Percentiles rank a stretch among this genome's conserved stretches.
Evolutionary conservation across 2,113 vertebrate species (phyloP).

Genomic region (Phyllostomus discolor): DNA sequence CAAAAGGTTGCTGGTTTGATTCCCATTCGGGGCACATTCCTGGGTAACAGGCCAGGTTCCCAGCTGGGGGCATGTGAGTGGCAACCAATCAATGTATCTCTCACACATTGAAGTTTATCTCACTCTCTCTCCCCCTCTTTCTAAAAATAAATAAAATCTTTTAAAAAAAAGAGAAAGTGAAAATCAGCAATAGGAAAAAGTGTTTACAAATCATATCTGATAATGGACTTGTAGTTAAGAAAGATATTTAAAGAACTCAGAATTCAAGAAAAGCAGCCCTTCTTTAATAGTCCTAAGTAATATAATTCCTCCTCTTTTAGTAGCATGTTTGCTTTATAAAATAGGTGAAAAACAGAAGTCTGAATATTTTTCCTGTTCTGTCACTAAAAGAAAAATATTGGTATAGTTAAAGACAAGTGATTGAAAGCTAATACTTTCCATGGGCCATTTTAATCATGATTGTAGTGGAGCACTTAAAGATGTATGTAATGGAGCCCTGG

Average conservation of each 20-base stretch:
- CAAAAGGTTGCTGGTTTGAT: too few species aligned
- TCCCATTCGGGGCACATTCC: too few species aligned
- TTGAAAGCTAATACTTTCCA: slow-evolving; percentile 51
- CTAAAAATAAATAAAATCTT: too few species aligned
- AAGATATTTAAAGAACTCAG: not conserved
- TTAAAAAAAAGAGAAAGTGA: too few species aligned
- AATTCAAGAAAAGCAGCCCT: not conserved
- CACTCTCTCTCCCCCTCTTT: too few species aligned
- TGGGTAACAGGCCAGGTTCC: too few species aligned
- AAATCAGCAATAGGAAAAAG: not conserved
- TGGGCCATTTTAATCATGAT: slow-evolving; percentile 53
- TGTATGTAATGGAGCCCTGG: not conserved
- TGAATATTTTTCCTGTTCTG: slow-evolving; percentile 24
- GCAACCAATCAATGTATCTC: too few species aligned
- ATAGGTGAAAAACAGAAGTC: not conserved
- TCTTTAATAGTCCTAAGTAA: slow-evolving; percentile 46
- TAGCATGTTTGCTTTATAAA: slow-evolving; percentile 50
- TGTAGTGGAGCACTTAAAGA: slow-evolving; percentile 22
- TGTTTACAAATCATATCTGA: not conserved
- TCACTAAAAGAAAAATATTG: not conserved
- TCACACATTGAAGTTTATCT: too few species aligned
- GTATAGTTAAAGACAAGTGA: slow-evolving; percentile 29
- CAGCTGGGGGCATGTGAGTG: too few species aligned
- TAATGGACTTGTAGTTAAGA: not conserved
- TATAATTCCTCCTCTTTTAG: slow-evolving; percentile 55